Evolutionary conservation across 2,797 vertebrate species (phyloP), one percentile per base, ranked within the genome.

Genomic region (Craterocephalus amniculus): DNA sequence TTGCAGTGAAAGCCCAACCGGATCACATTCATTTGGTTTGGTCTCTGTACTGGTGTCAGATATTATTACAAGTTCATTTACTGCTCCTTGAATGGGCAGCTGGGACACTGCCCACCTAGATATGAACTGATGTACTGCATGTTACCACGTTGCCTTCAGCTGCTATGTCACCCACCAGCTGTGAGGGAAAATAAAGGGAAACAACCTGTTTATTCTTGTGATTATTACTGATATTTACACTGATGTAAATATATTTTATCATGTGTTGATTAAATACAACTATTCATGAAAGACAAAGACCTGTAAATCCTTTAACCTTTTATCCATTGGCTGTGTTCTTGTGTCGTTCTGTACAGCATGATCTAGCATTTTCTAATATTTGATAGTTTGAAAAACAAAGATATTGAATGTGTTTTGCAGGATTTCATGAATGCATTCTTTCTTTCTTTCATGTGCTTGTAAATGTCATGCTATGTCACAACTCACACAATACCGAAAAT

Each of bases 1-100:
- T 64, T 70, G 48, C 61, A 72, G 61, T 61, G 80, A 70, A 80
- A 79, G 52, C 62, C 57, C 64, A 69, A 72, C 75, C 70, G 69
- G 58, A 67, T 65, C 36, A 14, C 29, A 59, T 61, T 79, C 36
- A 71, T 83, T 72, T 51, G 22, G 52, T 70, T 63, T 58, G 56
- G 43, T 67, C 16, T 78, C 67, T 63, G 55, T 27, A 32, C 34
- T 48, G 35, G 26, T 67, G 49, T 73, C 70, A 54, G 48, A 60
- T 27, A 4, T 11, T 29, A 51, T 26, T 59, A 2, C 0, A 29
- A 54, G 32, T 59, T 36, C 11, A 73, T 73, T 61, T 54, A 24
- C 36, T 65, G 36, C 38, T 40, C 74, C 26, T 48, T 56, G 38
- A 43, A 64, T 54, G 24, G 70, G 68, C 29, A 54, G 62, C 32